Evolutionary conservation across 2,888 invertebrate species (phyloP), one percentile per base, ranked within the genome.

Genomic region (Acleris literana): DNA sequence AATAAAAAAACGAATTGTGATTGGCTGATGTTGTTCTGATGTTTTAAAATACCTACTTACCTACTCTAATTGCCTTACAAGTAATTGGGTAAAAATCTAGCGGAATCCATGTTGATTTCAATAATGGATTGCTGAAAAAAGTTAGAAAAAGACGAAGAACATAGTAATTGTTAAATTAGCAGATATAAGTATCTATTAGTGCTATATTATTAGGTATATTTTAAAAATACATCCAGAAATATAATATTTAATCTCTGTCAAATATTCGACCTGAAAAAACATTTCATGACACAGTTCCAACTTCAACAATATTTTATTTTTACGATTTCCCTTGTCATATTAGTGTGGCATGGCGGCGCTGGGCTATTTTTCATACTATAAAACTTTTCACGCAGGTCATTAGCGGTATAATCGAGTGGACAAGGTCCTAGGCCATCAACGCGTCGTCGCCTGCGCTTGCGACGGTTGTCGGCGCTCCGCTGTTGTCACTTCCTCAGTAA

Each of bases 381-480:
- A 86, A 85, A 85, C 74, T 82, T 82, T 83, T 86, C 82, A 84
- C 70, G 79, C 71, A 74, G 81, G 75, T 74, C 82, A 84, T 87
- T 83, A 86, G 72, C 74, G 71, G 71, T 70, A 79, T 86, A 84
- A 87, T 86, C 84, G 81, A 83, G 74, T 74, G 76, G 81, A 81
- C 85, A 83, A 84, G 82, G 83, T 87, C 79, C 79, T 78, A 69
- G 72, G 71, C 79, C 74, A 84, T 90, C 83, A 88, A 86, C 77
- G 75, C 83, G 81, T 88, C 85, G 81, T 78, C 83, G 76, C 71
- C 69, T 70, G 70, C 70, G 72, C 72, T 71, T 73, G 73, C 78
- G 74, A 73, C 72, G 62, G 68, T 63, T 70, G 71, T 71, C 72
- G 68, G 70, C 78, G 71, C 64, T 69, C 67, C 74, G 72, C 74